Evolutionary conservation across 2,113 vertebrate genomes (phyloP), one percentile per base, ranked within the genome.

Genomic region (Nycticryphes semicollaris): DNA sequence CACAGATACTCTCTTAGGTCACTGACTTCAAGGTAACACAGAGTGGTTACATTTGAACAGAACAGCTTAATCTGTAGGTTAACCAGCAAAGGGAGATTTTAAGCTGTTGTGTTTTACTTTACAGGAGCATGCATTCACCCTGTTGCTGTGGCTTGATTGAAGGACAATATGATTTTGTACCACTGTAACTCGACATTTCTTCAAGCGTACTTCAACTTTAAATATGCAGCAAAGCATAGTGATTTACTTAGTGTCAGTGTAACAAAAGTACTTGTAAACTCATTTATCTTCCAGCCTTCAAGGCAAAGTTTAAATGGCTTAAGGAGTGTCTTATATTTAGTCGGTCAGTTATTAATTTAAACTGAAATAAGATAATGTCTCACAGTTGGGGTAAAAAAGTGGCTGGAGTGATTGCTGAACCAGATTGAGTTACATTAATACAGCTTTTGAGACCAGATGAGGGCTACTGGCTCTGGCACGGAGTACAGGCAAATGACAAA

Each of bases 181-280:
- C 51, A 68, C 66, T 82, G 41, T 75, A 94, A 84, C 89, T 78
- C 92, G 87, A 93, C 73, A 57, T 85, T 94, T 94, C 94, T 86
- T 87, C 89, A 84, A 84, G 57, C 56, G 60, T 72, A 64, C 66
- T 90, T 90, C 92, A 91, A 92, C 79, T 90, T 86, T 50, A 62
- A 84, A 75, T 56, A 57, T 66, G 48, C 33, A 73, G 80, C 75
- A 53, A 84, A 82, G 62, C 68, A 69, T 68, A 50, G 64, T 73
- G 76, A 92, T 87, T 94, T 92, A 82, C 53, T 77, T 92, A 68
- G 79, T 88, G 82, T 83, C 76, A 20, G 25, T 78, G 86, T 63
- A 91, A 92, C 84, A 84, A 84, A 96, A 82, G 87, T 92, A 68
- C 66, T 93, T 92, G 69, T 87, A 68, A 94, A 93, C 30, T 90